Percentiles rank a stretch among this genome's conserved stretches.
These are phyloP conservation scores for Hyla sarda DNA, from an alignment of 2,113 vertebrate genomes.

Conservation along the genomic window DNA sequence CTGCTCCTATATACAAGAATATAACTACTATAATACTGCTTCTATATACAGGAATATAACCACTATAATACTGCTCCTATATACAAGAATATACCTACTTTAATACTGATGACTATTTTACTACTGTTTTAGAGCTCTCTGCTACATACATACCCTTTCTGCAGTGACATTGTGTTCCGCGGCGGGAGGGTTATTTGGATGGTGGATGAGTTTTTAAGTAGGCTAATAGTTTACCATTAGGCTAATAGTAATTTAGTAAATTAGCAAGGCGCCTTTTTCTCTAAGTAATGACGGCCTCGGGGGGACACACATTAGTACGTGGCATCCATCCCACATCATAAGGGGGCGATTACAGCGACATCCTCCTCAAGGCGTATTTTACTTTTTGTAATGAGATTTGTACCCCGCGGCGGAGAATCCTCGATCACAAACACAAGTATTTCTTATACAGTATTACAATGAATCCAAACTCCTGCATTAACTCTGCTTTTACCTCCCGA, in stretches of 20 bases:
- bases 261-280: not conserved
- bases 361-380: not conserved
- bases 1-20: not conserved
- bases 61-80: not conserved
- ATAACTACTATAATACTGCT: constrained; percentile 1
- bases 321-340: not conserved
- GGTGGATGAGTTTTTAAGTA: not conserved
- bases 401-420: not conserved
- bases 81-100: not conserved
- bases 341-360: not conserved
- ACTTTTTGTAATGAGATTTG: constrained; percentile 4
- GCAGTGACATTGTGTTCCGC: not conserved
- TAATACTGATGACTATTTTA: not conserved
- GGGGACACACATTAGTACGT: not conserved
- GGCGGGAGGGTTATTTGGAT: not conserved
- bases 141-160: not conserved
- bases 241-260: not conserved
- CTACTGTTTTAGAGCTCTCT: too few relatives aligned
- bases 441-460: not conserved
- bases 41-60: constrained; percentile 1
- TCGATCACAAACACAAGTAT: not conserved
- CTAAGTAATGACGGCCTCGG: not conserved
- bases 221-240: not conserved
- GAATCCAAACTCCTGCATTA: not conserved
- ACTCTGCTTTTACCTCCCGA: not conserved